Conservation (phyloP, 2,113 vertebrate species). For the Nothocercus nigrocapillus region DNA sequence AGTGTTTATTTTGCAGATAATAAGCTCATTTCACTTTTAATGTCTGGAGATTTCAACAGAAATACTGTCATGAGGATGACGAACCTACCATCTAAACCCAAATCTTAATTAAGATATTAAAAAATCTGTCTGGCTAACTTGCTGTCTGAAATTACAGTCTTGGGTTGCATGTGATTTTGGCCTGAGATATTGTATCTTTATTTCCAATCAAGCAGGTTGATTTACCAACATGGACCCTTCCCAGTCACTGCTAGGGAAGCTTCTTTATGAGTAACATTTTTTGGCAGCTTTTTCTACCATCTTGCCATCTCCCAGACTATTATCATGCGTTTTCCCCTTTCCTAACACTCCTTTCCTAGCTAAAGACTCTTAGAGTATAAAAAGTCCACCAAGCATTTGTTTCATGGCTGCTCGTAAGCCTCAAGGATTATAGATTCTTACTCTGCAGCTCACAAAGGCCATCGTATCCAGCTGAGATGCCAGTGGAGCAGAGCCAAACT, state of each 20-base stretch:
- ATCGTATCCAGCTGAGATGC: not conserved
- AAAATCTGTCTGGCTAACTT: not conserved
- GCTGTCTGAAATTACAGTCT: not conserved
- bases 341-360: not conserved
- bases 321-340: accelerated
- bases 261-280: not conserved
- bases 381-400: not conserved
- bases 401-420: not conserved
- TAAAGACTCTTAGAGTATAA: not conserved
- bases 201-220: not conserved
- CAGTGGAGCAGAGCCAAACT: not conserved
- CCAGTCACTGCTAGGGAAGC: not conserved
- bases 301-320: not conserved
- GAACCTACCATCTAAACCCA: not conserved
- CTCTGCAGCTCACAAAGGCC: not conserved
- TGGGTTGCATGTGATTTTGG: not conserved
- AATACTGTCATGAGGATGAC: not conserved
- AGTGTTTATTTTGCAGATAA: not conserved
- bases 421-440: conserved; percentile 40
- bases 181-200: not conserved
- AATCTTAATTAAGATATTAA: not conserved
- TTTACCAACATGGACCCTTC: not conserved
- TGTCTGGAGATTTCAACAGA: not conserved
- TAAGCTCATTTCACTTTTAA: not conserved
- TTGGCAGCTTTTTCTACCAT: not conserved